These are phyloP conservation scores for Pteruthius melanotis DNA, from an alignment of 2,113 vertebrate genomes.

Conservation along the genomic window DNA sequence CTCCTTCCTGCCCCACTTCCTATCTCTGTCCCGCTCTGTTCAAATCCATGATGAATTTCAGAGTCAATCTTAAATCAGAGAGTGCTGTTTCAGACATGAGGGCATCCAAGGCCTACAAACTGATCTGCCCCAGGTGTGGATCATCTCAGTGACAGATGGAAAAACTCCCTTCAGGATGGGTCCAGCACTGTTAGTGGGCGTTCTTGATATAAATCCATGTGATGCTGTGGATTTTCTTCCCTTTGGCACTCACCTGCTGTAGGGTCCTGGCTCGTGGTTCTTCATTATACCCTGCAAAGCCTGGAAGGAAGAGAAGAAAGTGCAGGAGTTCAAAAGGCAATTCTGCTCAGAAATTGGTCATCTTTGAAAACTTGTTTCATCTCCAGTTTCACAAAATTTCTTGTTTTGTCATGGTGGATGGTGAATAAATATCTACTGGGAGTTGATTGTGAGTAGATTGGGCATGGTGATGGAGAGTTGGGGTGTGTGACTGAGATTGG, in stretches of 20 bases:
- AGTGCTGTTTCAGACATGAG: rapidly evolving
- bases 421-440: neutral
- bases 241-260: neutral
- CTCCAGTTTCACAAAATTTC: neutral
- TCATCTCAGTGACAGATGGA: neutral
- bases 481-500: neutral
- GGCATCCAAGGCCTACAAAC: too few species aligned
- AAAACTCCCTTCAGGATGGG: neutral
- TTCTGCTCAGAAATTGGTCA: neutral
- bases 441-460: neutral
- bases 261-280: neutral
- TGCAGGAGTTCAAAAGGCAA: neutral
- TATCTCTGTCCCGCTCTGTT: neutral
- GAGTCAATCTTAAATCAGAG: neutral
- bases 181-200: neutral
- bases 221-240: neutral
- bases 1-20: neutral
- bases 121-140: neutral
- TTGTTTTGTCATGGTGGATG: neutral
- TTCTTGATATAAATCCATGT: neutral
- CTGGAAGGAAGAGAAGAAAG: neutral
- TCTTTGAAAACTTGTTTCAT: neutral
- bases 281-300: neutral
- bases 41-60: neutral
- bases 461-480: neutral